Evolutionary conservation across 2,888 invertebrate genomes (phyloP).

Genomic region (Halictus quadricinctus): DNA sequence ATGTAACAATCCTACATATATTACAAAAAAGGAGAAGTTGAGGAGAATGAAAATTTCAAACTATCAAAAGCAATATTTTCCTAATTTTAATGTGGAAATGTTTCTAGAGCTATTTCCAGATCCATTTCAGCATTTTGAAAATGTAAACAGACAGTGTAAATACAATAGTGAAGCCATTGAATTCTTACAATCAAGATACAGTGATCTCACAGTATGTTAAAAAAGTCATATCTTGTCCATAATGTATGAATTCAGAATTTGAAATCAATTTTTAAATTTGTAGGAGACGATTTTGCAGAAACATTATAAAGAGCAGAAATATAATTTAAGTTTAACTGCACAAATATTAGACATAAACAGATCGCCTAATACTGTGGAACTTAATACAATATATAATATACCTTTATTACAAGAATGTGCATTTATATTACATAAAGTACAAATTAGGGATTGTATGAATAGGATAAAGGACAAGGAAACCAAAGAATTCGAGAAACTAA

Average conservation of each 20-base stretch:
- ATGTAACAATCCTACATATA: constrained; percentile 70
- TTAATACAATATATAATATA: constrained; percentile 59
- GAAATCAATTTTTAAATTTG: constrained; percentile 23
- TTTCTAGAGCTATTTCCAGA: constrained; percentile 83
- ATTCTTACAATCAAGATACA: constrained; percentile 70
- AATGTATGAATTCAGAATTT: background rate
- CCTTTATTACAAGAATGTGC: constrained; percentile 77
- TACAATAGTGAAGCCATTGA: constrained; percentile 59
- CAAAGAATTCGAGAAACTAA: constrained; percentile 74
- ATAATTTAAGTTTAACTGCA: constrained; percentile 72
- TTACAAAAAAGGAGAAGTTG: constrained; percentile 68
- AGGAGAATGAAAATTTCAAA: constrained; percentile 70
- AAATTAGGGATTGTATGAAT: constrained; percentile 75
- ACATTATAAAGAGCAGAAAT: constrained; percentile 49
- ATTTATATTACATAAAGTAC: constrained; percentile 75
- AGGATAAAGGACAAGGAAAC: constrained; percentile 75
- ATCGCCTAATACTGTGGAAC: background rate
- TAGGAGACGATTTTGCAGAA: constrained; percentile 65
- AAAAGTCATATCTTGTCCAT: background rate
- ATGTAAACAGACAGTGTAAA: constrained; percentile 55
- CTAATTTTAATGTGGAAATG: constrained; percentile 80
- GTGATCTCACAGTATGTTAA: constrained; percentile 43
- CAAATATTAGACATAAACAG: constrained; percentile 52
- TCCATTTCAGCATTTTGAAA: constrained; percentile 78
- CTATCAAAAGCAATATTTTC: constrained; percentile 81